Base-by-base conservation (phyloP, 2,888 invertebrate species). In the Strigamia crassipes region DNA sequence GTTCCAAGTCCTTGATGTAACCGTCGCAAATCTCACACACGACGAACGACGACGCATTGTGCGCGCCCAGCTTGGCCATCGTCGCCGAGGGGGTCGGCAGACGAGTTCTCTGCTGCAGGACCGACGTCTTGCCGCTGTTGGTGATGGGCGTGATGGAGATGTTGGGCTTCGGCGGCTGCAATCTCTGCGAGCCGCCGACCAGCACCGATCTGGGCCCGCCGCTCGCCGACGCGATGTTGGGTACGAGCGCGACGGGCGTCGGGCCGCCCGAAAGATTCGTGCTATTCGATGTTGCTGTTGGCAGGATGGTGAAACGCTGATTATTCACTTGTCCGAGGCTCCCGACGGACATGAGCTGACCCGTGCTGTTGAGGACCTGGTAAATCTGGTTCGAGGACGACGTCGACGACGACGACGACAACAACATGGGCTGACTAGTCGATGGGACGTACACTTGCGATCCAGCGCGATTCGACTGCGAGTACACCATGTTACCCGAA, bases 11-110 rank as follows among this genome's bases (percentile, higher is more conserved):
- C 90, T 96, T 96, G 84, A 97, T 97, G 87, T 96, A 97, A 27
- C 96, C 96, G 87, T 97, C 97, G 89, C 97, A 98, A 84, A 97
- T 96, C 90, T 97, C 97, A 88, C 97, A 98, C 85, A 96, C 95
- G 84, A 96, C 96, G 88, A 96, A 96, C 38, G 94, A 92, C 38
- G 84, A 84, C 85, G 92, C 93, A 88, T 95, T 95, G 83, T 85
- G 84, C 80, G 84, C 84, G 13, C 81, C 73, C 27, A 73, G 18
- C 34, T 73, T 81, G 80, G 90, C 89, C 81, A 81, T 38, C 15
- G 81, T 34, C 3, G 81, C 34, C 13, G 81, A 81, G 12, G 81
- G 81, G 18, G 73, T 73, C 15, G 81, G 77, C 81, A 81, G 9
- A 5, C 81, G 27, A 12, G 81, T 81, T 18, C 81, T 31, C 23